Percentiles rank a stretch among this genome's conserved stretches.
Conservation (phyloP, 2,888 invertebrate species). For the Tenthredo mesomela region DNA sequence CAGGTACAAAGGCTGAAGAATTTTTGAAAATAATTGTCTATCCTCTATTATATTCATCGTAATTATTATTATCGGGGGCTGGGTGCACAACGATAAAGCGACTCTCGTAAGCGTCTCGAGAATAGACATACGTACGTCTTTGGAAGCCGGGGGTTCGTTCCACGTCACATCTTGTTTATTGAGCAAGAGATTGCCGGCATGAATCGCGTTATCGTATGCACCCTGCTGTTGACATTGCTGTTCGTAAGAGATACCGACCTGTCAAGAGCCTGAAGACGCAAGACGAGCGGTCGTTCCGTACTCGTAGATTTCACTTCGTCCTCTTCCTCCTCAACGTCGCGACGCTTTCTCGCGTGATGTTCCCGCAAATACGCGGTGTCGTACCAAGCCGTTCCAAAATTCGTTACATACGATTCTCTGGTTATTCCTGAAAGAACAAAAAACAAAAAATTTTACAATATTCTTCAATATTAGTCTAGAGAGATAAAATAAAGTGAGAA, state of each 20-base stretch:
- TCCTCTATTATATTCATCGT: not conserved
- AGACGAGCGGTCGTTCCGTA: constrained; percentile 63
- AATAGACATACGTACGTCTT: constrained; percentile 9
- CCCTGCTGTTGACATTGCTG: constrained; percentile 39
- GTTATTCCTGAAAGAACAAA: constrained; percentile 64
- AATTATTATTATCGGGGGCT: not conserved
- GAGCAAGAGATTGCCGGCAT: constrained; percentile 32
- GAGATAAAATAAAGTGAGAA: not conserved
- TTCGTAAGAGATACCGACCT: constrained; percentile 59
- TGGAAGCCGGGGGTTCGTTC: not conserved
- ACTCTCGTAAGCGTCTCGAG: not conserved
- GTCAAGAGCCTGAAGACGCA: constrained; percentile 67
- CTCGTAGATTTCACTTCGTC: constrained; percentile 56
- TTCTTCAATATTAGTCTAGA: not conserved
- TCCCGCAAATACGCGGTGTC: constrained; percentile 65
- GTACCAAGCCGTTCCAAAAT: constrained; percentile 66
- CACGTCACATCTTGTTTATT: constrained; percentile 42
- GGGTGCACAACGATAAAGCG: not conserved
- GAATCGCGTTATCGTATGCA: constrained; percentile 36
- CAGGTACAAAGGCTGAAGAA: not conserved
- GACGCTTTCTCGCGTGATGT: constrained; percentile 64
- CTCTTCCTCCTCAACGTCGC: constrained; percentile 58
- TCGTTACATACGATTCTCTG: constrained; percentile 64
- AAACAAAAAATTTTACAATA: not conserved
- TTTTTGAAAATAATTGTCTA: not conserved